Base-by-base conservation (phyloP, 2,797 vertebrate genomes). In the Lepus oiostolus region DNA sequence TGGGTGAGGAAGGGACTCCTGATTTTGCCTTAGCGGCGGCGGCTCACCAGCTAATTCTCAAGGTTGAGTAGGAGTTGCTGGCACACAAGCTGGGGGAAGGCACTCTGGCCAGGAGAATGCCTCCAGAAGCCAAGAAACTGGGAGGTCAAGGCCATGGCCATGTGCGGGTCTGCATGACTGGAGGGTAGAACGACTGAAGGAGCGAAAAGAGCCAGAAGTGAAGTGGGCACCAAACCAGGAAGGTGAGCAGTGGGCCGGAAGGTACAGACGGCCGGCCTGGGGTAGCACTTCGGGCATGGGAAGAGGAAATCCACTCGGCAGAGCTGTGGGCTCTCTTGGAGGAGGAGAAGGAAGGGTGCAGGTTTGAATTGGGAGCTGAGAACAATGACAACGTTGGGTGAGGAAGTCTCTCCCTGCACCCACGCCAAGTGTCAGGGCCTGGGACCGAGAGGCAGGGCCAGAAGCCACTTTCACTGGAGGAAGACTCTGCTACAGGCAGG, bases 251-350 rank as follows among this genome's bases (percentile, higher is more conserved):
- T 52, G 50, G 54, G 30, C 52, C 28, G 62, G n/a, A 83, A 50
- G 70, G 26, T 1, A 0, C 5, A 35, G 30, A 4, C 8, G 67
- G 35, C 71, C 11, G 10, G 70, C 22, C 13, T 17, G 4, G 3
- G 7, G 38, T 0, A 19, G n/a, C 0, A 6, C 24, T 21, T 47
- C 2, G 28, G 28, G 5, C 58, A 7, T 2, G 11, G 30, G 4
- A 24, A 54, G 10, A 32, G 42, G 30, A 67, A 42, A 17, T 17
- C 19, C 0, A 16, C 11, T 38, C 30, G 8, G 30, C 42, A 24
- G 47, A 24, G 4, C 19, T 0, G 0, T 19, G 32, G 38, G 62
- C 6, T 35, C 68, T 71, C 68, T 90, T 2, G 35, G 70, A 54
- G 35, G 62, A 30, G 35, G 62, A 30, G 0, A 0, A 2, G 81